phyloP scores from a whole-genome alignment of 2,797 vertebrate species.

The Micropoecilia bifurca region DNA sequence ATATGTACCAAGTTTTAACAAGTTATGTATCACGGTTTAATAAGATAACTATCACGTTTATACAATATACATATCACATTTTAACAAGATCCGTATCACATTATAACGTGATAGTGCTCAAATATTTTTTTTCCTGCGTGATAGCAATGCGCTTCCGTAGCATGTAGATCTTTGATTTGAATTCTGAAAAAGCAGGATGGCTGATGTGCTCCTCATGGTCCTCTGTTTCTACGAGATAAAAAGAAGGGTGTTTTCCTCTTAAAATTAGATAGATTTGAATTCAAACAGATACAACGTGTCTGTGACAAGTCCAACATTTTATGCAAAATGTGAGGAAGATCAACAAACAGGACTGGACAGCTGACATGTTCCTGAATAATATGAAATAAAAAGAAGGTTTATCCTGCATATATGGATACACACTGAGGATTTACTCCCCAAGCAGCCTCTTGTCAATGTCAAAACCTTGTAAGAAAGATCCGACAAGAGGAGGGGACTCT shows the following conservation, averaged over 20 bases:
- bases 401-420: neutral
- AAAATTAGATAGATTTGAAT: neutral
- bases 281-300: neutral
- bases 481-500: slow-evolving; percentile 3
- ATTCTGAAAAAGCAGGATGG: neutral
- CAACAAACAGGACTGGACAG: neutral
- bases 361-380: slow-evolving; percentile 12
- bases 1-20: too few relatives aligned
- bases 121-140: too few relatives aligned
- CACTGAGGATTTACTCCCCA: slow-evolving; percentile 17
- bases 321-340: neutral
- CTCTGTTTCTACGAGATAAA: neutral
- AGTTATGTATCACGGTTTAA: too few relatives aligned
- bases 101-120: too few relatives aligned
- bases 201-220: neutral
- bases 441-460: slow-evolving; percentile 21
- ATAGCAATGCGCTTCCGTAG: too few relatives aligned
- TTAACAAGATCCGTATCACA: too few relatives aligned
- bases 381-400: neutral
- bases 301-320: neutral
- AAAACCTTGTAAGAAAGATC: slow-evolving; percentile 36
- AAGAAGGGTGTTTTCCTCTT: neutral
- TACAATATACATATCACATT: too few relatives aligned
- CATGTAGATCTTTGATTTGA: neutral
- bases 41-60: too few relatives aligned